Base-by-base conservation (phyloP, 2,113 vertebrate genomes). In the Cyprinodon variegatus region DNA sequence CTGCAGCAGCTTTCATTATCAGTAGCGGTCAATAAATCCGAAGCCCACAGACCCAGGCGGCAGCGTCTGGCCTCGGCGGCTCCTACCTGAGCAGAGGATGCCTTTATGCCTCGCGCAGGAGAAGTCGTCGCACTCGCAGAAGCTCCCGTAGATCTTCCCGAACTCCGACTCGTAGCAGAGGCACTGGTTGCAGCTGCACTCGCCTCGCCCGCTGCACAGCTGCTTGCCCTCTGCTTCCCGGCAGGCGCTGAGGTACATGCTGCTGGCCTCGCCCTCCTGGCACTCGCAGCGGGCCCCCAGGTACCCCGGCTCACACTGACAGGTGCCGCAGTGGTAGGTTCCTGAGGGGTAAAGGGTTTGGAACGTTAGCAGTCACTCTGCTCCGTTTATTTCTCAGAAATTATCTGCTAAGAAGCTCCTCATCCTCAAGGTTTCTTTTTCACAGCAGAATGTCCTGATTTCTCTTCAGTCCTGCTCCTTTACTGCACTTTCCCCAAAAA, bases 41-140 rank as follows among this genome's bases (percentile, higher is more conserved):
- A 41, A 43, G 10, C 13, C 40, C 22, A 11, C 40, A 65, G 64
- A 65, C 29, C 48, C 13, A 15, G 13, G 13, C 46, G 14, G 48
- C 3, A 4, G 41, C 41, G 41, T 41, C 9, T 41, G 9, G 15
- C 48, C 5, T 50, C 48, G 4, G 46, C 3, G 1, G 0, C 0
- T 75, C 96, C 89, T 93, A 99, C 98, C 98, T 94, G 97, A 99
- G 94, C 98, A 99, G 74, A 99, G 96, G 74, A 97, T 72, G 7
- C 97, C 98, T 86, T 96, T 98, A 93, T 97, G 97, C 20, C 98
- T 92, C 68, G 97, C 95, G 0, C 98, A 99, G 83, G 98, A 98
- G 93, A 99, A 99, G 94, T 98, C 96, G 3, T 99, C 97, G 0
- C 98, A 99, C 89, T 99, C 96, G 45, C 98, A 99, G 96, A 96